Evolutionary conservation across 2,888 invertebrate species (phyloP).

Genomic region (Chalcosyrphus nemorum): DNA sequence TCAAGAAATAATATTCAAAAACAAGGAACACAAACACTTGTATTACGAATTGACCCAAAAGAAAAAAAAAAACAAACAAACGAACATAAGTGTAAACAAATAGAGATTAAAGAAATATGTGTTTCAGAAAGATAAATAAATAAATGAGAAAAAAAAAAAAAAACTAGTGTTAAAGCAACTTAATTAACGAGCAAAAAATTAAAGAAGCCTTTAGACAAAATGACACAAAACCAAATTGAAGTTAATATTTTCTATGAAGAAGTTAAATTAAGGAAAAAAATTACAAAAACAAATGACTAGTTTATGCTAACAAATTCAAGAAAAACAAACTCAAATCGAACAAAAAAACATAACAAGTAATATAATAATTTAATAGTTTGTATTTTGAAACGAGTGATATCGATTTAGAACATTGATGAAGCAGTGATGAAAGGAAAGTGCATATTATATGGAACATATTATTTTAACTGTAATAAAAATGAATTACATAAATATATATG

Average conservation of each 20-base stretch:
- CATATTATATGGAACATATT: conserved; percentile 67
- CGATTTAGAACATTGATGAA: conserved; percentile 43
- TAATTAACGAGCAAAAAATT: conserved; percentile 24
- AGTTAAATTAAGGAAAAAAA: conserved; percentile 21
- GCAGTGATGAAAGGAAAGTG: conserved; percentile 59
- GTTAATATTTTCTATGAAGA: conserved; percentile 57
- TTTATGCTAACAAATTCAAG: conserved; percentile 4
- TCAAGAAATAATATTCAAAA: not conserved
- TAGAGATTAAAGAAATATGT: no score
- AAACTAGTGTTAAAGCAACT: conserved; percentile 11
- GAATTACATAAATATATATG: conserved; percentile 34
- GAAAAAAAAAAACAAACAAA: no score
- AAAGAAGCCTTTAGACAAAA: conserved; percentile 56
- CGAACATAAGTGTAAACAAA: no score
- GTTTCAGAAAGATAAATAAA: conserved; percentile 19
- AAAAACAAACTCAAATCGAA: conserved; percentile 7
- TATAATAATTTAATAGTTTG: conserved; percentile 27
- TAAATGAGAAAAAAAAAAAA: not conserved
- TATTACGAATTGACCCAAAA: conserved; percentile 5
- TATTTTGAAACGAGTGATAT: conserved; percentile 69
- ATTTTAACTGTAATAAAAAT: conserved; percentile 67
- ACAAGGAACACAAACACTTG: conserved; percentile 14
- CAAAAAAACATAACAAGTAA: conserved; percentile 2
- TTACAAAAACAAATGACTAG: conserved; percentile 9
- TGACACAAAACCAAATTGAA: conserved; percentile 16